These are phyloP conservation scores for Eurytoma californica DNA, from an alignment of 2,888 invertebrate genomes.

Conservation along the genomic window DNA sequence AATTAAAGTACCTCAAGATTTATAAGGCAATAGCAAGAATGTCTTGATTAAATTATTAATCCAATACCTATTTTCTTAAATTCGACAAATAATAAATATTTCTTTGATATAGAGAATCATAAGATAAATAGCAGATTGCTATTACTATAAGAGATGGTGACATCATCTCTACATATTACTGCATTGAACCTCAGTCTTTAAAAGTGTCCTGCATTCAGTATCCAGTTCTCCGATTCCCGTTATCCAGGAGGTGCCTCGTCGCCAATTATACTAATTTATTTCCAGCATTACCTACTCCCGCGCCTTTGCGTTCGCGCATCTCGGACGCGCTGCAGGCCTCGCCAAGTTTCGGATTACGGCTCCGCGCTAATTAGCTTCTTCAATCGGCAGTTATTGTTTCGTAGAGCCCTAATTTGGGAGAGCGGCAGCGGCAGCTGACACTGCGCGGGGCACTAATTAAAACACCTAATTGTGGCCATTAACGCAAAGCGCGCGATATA, in stretches of 20 bases:
- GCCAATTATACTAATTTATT: slow-evolving; percentile 67
- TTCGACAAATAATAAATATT: no score
- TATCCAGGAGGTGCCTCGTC: slow-evolving; percentile 27
- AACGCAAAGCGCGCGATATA: slow-evolving; percentile 64
- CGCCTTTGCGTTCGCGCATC: neutral
- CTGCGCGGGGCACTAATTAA: slow-evolving; percentile 70
- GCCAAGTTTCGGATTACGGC: slow-evolving; percentile 55
- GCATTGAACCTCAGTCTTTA: neutral
- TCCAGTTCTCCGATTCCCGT: slow-evolving; percentile 41
- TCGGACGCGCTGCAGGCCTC: slow-evolving; percentile 17
- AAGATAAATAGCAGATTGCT: no score
- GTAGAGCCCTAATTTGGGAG: slow-evolving; percentile 72
- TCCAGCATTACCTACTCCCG: slow-evolving; percentile 10
- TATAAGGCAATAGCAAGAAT: no score
- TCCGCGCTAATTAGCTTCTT: slow-evolving; percentile 71
- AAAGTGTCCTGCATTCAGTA: neutral
- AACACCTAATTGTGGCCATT: slow-evolving; percentile 75
- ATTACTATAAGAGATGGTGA: no score
- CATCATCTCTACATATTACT: no score
- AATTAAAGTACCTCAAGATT: no score
- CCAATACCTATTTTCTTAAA: no score
- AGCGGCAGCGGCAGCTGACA: slow-evolving; percentile 65
- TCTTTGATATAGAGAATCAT: no score
- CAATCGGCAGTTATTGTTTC: slow-evolving; percentile 74
- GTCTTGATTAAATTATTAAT: no score